These are phyloP conservation scores for Mylabris sibirica DNA, from an alignment of 2,888 invertebrate genomes.

Conservation along the genomic window DNA sequence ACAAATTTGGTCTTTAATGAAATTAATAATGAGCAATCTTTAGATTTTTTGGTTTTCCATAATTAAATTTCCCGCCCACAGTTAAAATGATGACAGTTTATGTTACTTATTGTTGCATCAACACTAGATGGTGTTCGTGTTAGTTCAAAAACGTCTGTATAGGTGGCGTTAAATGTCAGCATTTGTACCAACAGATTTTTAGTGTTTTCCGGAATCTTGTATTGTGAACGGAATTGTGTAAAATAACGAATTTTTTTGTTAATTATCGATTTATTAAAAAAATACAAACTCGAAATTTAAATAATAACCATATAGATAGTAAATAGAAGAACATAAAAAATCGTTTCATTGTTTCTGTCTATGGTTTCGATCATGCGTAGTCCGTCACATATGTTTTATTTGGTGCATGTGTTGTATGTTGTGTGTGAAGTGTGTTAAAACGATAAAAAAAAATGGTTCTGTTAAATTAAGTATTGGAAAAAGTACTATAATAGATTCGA, in stretches of 20 bases:
- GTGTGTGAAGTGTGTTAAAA: slow-evolving; percentile 39
- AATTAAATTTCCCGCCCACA: no score
- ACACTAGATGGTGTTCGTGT: not conserved
- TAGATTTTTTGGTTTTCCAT: no score
- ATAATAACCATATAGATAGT: not conserved
- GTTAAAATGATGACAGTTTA: no score
- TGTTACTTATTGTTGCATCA: not conserved
- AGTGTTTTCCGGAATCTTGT: not conserved
- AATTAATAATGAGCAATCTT: no score
- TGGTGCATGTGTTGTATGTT: slow-evolving; percentile 52
- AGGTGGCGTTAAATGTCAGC: not conserved
- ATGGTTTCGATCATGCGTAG: slow-evolving; percentile 34
- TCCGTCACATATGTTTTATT: slow-evolving; percentile 38
- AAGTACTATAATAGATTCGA: slow-evolving; percentile 51
- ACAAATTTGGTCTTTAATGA: no score
- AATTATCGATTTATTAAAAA: not conserved
- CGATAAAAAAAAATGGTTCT: slow-evolving; percentile 45
- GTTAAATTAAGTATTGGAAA: slow-evolving; percentile 51
- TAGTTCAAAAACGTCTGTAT: not conserved
- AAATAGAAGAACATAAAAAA: not conserved
- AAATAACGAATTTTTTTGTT: not conserved
- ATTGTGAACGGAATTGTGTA: not conserved
- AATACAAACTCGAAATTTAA: not conserved
- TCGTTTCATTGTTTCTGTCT: slow-evolving; percentile 4
- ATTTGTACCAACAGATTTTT: not conserved